These are phyloP conservation scores for Pseudochirops cupreus DNA, from an alignment of 2,797 vertebrate genomes.

Conservation along the genomic window DNA sequence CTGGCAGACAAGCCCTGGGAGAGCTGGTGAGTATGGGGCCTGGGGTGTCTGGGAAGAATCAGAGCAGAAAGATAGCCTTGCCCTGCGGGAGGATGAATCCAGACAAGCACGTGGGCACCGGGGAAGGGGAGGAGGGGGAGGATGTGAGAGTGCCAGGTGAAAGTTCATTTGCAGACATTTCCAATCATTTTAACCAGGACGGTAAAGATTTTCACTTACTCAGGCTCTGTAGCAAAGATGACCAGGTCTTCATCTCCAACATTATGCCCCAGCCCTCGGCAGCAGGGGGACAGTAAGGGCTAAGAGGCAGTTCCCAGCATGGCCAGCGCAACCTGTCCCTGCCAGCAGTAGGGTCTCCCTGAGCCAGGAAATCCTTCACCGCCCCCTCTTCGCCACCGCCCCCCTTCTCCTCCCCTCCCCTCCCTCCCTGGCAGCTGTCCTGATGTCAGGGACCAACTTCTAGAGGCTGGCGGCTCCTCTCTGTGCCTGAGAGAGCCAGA, in stretches of 20 bases:
- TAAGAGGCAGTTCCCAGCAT: constrained; percentile 22
- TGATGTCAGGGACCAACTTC: neutral
- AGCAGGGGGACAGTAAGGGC: neutral
- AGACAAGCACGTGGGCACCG: neutral
- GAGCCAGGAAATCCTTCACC: neutral
- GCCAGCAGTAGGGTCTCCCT: neutral
- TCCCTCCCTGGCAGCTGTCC: neutral
- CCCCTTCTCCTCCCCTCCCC: neutral
- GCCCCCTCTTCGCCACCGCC: accelerated
- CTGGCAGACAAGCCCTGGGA: neutral
- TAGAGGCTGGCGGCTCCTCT: accelerated
- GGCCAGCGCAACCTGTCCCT: neutral
- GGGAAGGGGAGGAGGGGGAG: neutral
- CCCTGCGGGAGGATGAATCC: neutral
- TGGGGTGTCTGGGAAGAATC: neutral
- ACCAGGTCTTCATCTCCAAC: constrained; percentile 83
- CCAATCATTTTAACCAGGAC: neutral
- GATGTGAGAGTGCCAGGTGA: neutral
- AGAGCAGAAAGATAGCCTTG: neutral
- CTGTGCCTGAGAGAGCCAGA: neutral
- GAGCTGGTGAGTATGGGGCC: neutral
- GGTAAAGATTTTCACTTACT: constrained; percentile 75
- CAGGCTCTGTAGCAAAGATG: constrained; percentile 84
- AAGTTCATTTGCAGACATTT: neutral
- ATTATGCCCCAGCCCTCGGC: constrained; percentile 4